Evolutionary conservation across 2,113 vertebrate species (phyloP), one percentile per base, ranked within the genome.

Genomic region (Hirundichthys speculiger): DNA sequence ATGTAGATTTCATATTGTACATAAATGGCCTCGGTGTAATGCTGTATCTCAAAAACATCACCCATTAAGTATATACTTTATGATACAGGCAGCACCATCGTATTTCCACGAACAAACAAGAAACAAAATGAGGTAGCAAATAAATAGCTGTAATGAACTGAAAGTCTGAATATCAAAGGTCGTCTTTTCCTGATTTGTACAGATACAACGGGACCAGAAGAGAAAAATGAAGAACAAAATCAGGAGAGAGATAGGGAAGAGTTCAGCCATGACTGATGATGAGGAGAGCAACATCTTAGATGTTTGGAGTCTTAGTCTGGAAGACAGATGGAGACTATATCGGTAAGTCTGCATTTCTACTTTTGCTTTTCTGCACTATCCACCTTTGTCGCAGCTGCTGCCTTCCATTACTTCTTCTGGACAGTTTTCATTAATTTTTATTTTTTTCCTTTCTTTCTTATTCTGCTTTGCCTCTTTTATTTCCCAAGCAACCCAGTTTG

Each of bases 251-350:
- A 84, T 98, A 42, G 48, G n/a, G 13, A 94, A 95, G 63, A 69
- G 70, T 21, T 74, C 80, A 1, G 30, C 87, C 24, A 95, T 98
- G 96, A 93, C 90, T 4, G 89, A 92, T 34, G 25, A 41, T 0
- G 92, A 97, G 57, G 96, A 93, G 30, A 13, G 0, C 2, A 43
- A 16, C 8, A 54, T 95, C 59, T 48, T 45, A 8, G 83, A 98
- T 22, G 21, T 98, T 49, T 98, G 96, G 96, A 82, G 68, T 5
- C 92, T 99, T 30, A 80, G 79, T 45, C 69, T 89, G 45, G 78
- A 14, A 43, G 92, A 95, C 43, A 93, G 95, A 76, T 98, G 96
- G 96, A 92, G 70, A 75, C 94, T 98, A 51, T 99, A 99, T 88
- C 94, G 97, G 97, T 99, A 89, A 60, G 61, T 54, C 15, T 78